Base-by-base conservation (phyloP, 37 sponge, comb jelly and placozoan species). In the Haliclona indistincta region DNA sequence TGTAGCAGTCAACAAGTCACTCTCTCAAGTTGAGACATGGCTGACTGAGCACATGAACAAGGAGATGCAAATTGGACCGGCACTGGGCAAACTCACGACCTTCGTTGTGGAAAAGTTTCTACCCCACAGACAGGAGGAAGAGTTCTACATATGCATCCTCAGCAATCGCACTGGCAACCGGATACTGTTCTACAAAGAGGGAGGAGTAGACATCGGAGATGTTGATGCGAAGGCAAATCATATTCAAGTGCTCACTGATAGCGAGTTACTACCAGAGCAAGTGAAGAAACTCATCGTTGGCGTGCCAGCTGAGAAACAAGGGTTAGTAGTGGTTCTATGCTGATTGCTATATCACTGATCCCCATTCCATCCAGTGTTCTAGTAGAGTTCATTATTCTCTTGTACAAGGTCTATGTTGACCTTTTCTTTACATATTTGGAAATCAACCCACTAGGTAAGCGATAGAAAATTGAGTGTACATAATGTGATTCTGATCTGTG, bases 391-490 rank as follows among this genome's bases (percentile, higher is more conserved):
- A 42, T 94, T 23, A 45, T 68, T 61, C 74, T 86, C 23, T 85
- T 97, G 29, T 94, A 89, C 77, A 82, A 54, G 35, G 84, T 81
- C 4, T 97, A 91, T 77, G 71, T 70, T 44, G 93, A 97, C 38
- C 93, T 97, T 41, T 91, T 85, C 79, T 97, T 97, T 82, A 91
- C 98, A 40, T 89, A 94, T 51, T 82, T 97, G 54, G 98, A 97
- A 79, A 89, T 97, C 55, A 97, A 97, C 73, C 98, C 98, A 17
- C 51, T 96, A 47, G 96, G 90, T 96, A 62, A 41, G 91, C 73
- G 35, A 30, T 2, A 7, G 49, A 30, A 29, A 10, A 43, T 28
- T 28, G 53, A n/a, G 54, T 7, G 51, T 7, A 49, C n/a, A 7
- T 70, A 5, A 52, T 51, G 67, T 66, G 22, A 66, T 5, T 5